These are phyloP conservation scores for Gryllus longicercus DNA, from an alignment of 2,888 invertebrate species.

Conservation along the genomic window DNA sequence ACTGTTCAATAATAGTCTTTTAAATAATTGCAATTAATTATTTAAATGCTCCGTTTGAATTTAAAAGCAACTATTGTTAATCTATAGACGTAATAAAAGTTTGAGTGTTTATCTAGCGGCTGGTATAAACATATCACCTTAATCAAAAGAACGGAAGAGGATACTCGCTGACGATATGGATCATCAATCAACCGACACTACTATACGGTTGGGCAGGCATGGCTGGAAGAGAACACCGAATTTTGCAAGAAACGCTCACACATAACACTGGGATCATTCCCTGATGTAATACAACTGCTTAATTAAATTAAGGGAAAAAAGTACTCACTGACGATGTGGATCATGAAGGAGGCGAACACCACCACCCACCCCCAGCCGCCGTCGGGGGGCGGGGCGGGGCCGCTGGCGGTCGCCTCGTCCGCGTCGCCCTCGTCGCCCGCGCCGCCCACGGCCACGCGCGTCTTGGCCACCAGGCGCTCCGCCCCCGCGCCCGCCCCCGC, in stretches of 20 bases:
- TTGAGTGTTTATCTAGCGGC: no score
- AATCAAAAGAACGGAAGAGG: conserved; percentile 17
- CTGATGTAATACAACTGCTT: background rate
- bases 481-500: conserved; percentile 21
- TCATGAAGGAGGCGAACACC: conserved; percentile 92
- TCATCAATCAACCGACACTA: conserved; percentile 82
- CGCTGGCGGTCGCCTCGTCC: background rate
- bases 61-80: no score
- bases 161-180: conserved; percentile 88
- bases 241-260: no score
- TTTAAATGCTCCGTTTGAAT: no score
- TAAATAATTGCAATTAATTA: no score
- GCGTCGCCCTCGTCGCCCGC: conserved; percentile 1
- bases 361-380: conserved; percentile 96
- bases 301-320: background rate
- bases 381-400: conserved; percentile 64
- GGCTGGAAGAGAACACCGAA: no score
- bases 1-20: no score
- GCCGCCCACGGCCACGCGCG: background rate
- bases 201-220: no score
- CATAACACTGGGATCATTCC: background rate
- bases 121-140: no score
- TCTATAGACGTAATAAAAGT: no score
- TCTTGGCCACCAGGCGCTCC: background rate
- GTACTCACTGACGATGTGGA: conserved; percentile 88